Base-by-base conservation (phyloP, 2,888 invertebrate species). In the Heliconius sara region DNA sequence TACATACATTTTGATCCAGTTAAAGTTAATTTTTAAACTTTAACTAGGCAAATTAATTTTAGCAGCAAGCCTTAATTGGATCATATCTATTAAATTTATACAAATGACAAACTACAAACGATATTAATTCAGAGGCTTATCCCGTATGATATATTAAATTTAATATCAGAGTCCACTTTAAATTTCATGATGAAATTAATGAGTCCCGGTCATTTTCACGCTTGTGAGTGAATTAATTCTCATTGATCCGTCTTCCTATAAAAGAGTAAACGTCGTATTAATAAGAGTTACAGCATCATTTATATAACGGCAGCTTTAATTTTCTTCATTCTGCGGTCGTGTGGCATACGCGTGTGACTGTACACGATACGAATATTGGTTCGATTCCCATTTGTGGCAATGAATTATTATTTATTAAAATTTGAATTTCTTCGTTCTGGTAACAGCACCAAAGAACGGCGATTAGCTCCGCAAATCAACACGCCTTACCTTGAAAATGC, bases 141-240 rank as follows among this genome's bases (percentile, higher is more conserved):
- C 60, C 57, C 60, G 65, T 71, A 78, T 76, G 76, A 72, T 78
- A 70, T 70, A 75, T 80, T 78, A 78, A 78, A 78, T 78, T 75
- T 43, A 70, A 78, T 80, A 78, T 80, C 78, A 52, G 76, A 80
- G 66, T 76, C 47, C 72, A 34, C 78, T 78, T 72, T 72, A 78
- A 76, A 80, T 80, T 78, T 78, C 65, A 76, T 72, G 63, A 60
- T 72, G 22, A 68, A 72, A 73, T 80, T 78, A 76, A 76, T 76
- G 76, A 72, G 77, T 27, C 60, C 43, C 68, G 68, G 63, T 77
- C 73, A 74, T 77, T 76, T 57, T 39, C 39, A 39, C 39, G 39
- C 39, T 1, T 39, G 39, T 39, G 9, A 78, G 78, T 80, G 47
- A 76, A 80, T 80, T 80, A 78, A 80, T 78, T 80, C 72, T 76